Percentiles rank a stretch among this genome's conserved stretches.
Conservation (phyloP, 64 coral and sea anemone genomes). For the Astreopora myriophthalma region DNA sequence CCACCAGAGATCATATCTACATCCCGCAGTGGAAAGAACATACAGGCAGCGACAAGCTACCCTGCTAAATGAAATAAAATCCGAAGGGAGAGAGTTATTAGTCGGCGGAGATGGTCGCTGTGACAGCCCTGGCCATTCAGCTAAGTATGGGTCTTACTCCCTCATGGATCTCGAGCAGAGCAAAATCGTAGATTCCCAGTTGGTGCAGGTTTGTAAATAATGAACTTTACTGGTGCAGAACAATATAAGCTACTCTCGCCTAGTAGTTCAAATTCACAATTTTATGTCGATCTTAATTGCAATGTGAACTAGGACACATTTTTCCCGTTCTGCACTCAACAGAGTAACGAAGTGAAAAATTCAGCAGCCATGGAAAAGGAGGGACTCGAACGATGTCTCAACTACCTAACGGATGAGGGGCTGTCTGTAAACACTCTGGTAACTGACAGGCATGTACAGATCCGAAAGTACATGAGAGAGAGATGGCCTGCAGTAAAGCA, state of each 20-base stretch:
- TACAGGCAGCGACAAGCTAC: conserved; percentile 2
- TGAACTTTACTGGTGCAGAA: too few species aligned
- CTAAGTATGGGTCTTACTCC: not conserved
- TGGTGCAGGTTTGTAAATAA: not conserved
- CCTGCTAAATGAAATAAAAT: conserved; percentile 2
- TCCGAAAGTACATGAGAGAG: conserved; percentile 36
- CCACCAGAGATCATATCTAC: conserved; percentile 12
- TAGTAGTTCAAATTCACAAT: too few species aligned
- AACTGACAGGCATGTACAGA: conserved; percentile 47
- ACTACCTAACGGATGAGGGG: not conserved
- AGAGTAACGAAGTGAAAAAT: conserved; percentile 69
- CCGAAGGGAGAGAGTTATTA: not conserved
- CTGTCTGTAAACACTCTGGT: not conserved
- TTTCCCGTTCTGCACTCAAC: not conserved
- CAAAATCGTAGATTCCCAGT: not conserved
- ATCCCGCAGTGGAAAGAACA: conserved; percentile 25
- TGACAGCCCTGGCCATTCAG: conserved; percentile 24
- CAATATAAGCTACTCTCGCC: not conserved
- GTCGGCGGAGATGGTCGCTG: not conserved
- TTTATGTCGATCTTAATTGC: too few species aligned
- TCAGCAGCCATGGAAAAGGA: conserved; percentile 44
- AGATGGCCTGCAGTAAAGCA: conserved; percentile 24
- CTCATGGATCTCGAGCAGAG: not conserved
- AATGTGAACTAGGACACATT: too few species aligned
- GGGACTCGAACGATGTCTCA: conserved; percentile 6